These are phyloP conservation scores for Zygothrica quintamaculata DNA, from an alignment of 2,888 invertebrate genomes.

Conservation along the genomic window DNA sequence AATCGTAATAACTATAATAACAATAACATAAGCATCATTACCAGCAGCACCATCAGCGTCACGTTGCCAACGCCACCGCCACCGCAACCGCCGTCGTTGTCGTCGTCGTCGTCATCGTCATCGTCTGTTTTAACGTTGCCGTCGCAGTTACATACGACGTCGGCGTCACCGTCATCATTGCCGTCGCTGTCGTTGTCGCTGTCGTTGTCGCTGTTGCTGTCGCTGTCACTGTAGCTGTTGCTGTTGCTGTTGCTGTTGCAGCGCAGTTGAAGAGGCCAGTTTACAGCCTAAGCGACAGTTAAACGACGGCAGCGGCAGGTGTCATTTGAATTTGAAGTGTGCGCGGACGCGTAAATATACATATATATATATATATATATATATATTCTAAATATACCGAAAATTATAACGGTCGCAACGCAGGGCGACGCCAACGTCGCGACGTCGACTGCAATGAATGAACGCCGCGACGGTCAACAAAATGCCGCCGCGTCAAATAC, in stretches of 20 bases:
- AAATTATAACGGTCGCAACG: constrained; percentile 33
- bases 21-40: constrained; percentile 4
- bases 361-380: constrained; percentile 9
- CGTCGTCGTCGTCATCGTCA: constrained; percentile 1
- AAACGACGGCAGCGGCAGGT: constrained; percentile 77
- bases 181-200: background rate
- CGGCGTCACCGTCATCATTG: constrained; percentile 2
- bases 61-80: constrained; percentile 15
- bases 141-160: background rate
- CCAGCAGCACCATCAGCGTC: constrained; percentile 20
- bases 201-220: constrained; percentile 34
- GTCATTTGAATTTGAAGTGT: constrained; percentile 74
- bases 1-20: constrained; percentile 19
- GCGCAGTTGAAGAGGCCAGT: constrained; percentile 55
- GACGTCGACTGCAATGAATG: constrained; percentile 56
- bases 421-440: constrained; percentile 30
- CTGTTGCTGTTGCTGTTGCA: constrained; percentile 33
- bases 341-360: constrained; percentile 61
- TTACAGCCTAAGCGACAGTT: constrained; percentile 64
- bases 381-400: constrained; percentile 37
- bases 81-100: constrained; percentile 13
- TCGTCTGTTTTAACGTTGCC: background rate
- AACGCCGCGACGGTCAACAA: constrained; percentile 61
- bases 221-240: constrained; percentile 34
- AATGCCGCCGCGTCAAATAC: constrained; percentile 30